Evolutionary conservation across 1,140 invertebrate genomes (phyloP), one percentile per base, ranked within the genome.

Genomic region (Drosophila rufa): DNA sequence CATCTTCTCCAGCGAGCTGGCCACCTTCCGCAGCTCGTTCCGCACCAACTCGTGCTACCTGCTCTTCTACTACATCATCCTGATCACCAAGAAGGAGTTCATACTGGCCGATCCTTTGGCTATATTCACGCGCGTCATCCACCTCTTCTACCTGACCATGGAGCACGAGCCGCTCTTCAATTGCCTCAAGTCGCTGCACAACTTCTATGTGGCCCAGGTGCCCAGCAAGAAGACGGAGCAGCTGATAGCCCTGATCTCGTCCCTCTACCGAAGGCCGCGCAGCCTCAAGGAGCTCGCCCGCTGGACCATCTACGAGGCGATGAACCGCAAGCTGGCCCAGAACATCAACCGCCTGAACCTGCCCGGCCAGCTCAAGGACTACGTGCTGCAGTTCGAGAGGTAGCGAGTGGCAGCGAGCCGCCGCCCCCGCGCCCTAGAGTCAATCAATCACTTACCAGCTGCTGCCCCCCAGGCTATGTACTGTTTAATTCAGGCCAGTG

Each of bases 111-210:
- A 96, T 92, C 94, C 94, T 5, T 93, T 95, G 43, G 93, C 95
- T 75, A 94, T 94, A 42, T 96, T 95, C 92, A 94, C 95, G 11
- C 94, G 95, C 55, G 94, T 96, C 27, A 94, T 96, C 33, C 93
- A 94, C 92, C 93, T 96, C 7, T 96, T 96, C 86, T 95, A 95
- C 87, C 93, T 95, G 43, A 94, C 95, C 33, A 96, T 96, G 95
- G 94, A 95, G 70, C 95, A 96, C 82, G 93, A 94, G 79, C 94
- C 94, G 38, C 92, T 96, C 36, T 96, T 95, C 80, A 94, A 94
- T 77, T 95, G 95, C 83, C 93, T 96, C 27, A 95, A 94, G 75
- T 94, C 94, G 27, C 92, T 96, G 71, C 94, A 95, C 82, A 95
- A 95, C 14, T 95, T 95, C 81, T 95, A 96, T 78, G 94, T 95